Percentiles rank a stretch among this genome's conserved stretches.
These are phyloP conservation scores for Xanthia icteritia DNA, from an alignment of 2,888 invertebrate genomes.

Conservation along the genomic window DNA sequence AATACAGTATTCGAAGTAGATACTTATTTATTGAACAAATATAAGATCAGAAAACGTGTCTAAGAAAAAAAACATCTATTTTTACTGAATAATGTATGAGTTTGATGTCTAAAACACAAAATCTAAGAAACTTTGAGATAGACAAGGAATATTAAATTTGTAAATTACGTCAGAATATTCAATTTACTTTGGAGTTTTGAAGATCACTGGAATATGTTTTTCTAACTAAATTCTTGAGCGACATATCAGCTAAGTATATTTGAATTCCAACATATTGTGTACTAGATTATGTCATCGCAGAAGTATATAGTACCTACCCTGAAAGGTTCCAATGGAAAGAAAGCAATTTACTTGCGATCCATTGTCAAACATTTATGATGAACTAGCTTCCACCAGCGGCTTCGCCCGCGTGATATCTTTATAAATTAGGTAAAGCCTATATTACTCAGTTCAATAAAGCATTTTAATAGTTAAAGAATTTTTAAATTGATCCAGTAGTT, in stretches of 20 bases:
- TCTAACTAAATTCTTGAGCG: conserved; percentile 48
- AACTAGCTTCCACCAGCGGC: not conserved
- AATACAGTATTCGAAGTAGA: conserved; percentile 14
- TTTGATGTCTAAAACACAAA: conserved; percentile 64
- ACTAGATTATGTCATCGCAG: not conserved
- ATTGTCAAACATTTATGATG: not conserved
- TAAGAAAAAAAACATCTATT: conserved; percentile 39
- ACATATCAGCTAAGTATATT: conserved; percentile 3
- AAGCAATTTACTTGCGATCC: not conserved
- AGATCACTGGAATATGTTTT: conserved; percentile 64
- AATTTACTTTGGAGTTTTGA: conserved; percentile 70
- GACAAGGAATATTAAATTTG: conserved; percentile 72
- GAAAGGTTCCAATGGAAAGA: not conserved
- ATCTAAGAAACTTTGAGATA: conserved; percentile 67
- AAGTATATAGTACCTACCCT: not conserved
- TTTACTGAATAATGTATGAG: conserved; percentile 68
- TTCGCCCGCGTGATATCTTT: not conserved
- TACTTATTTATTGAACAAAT: conserved; percentile 34
- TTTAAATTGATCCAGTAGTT: too few relatives aligned
- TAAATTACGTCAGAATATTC: conserved; percentile 71
- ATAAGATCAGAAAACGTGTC: conserved; percentile 30
- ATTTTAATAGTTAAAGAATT: too few relatives aligned
- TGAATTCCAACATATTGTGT: not conserved
- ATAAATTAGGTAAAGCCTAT: too few relatives aligned
- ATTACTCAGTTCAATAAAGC: too few relatives aligned